A percentile compares a stretch with the other conserved stretches of the same genome.
These are phyloP conservation scores for Acromyrmex heyeri DNA, from an alignment of 1,140 invertebrate species.

Conservation along the genomic window DNA sequence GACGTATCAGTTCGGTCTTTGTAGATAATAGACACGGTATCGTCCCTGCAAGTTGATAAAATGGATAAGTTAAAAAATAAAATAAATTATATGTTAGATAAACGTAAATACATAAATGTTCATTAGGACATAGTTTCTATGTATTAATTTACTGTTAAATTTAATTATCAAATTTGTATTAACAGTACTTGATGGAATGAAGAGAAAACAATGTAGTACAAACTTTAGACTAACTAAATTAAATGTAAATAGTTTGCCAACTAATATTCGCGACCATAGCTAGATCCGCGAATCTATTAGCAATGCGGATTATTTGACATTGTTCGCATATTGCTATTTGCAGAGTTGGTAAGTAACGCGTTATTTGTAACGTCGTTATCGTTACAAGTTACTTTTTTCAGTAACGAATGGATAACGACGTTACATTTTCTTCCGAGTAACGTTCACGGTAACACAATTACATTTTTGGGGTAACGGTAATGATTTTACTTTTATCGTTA, in stretches of 20 bases:
- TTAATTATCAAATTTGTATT: background rate
- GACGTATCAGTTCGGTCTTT: background rate
- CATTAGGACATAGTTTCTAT: background rate
- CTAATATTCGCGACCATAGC: background rate
- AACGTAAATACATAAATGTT: background rate
- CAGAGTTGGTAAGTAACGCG: too few relatives aligned
- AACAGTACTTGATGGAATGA: too few relatives aligned
- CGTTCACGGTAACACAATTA: too few relatives aligned
- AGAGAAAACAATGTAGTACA: too few relatives aligned
- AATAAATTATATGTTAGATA: too few relatives aligned
- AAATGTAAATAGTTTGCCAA: background rate
- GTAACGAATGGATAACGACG: too few relatives aligned
- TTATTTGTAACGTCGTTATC: too few relatives aligned
- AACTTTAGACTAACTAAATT: background rate
- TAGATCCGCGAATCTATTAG: background rate
- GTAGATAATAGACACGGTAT: background rate
- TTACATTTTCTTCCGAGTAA: too few relatives aligned
- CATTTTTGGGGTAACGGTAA: too few relatives aligned
- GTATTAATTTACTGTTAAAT: background rate
- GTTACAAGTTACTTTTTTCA: too few relatives aligned
- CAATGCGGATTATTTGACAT: slow-evolving; percentile 11
- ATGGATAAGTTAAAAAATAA: background rate
- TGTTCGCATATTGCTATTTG: background rate
- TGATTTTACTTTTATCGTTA: too few relatives aligned
- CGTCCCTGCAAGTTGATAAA: too few relatives aligned